Conservation (phyloP, 2,113 vertebrate species). For the Ardeotis arabs region DNA sequence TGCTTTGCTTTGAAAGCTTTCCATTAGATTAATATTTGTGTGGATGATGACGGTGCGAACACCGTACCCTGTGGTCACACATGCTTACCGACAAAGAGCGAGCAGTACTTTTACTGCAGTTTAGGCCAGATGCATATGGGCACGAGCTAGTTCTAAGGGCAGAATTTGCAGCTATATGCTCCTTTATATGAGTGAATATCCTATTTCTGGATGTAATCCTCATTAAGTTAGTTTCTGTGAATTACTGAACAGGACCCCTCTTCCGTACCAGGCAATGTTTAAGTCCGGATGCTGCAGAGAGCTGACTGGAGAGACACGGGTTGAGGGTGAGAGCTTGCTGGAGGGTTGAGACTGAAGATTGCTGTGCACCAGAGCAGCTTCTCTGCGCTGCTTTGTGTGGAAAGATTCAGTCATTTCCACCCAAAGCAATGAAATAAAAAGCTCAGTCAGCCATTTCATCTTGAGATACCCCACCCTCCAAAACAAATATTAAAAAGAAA, state of each 20-base stretch:
- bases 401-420: slow-evolving; percentile 31
- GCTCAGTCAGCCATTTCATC: slow-evolving; percentile 46
- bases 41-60: neutral
- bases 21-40: neutral
- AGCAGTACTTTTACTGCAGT: neutral
- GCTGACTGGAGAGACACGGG: neutral
- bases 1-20: too few relatives aligned
- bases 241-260: neutral
- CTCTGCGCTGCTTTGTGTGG: neutral
- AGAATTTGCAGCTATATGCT: neutral
- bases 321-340: neutral
- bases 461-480: slow-evolving; percentile 19
- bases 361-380: neutral
- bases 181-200: neutral
- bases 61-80: neutral
- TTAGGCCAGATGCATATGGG: neutral
- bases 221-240: neutral
- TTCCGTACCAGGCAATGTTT: accelerated
- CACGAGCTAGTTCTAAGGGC: neutral
- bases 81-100: neutral
- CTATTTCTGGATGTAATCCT: neutral
- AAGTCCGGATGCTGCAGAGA: neutral
- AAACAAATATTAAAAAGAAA: slow-evolving; percentile 27
- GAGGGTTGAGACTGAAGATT: neutral
- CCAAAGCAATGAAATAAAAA: slow-evolving; percentile 21